Evolutionary conservation across 2,797 vertebrate species (phyloP), one percentile per base, ranked within the genome.

Genomic region (Thalassophryne amazonica): DNA sequence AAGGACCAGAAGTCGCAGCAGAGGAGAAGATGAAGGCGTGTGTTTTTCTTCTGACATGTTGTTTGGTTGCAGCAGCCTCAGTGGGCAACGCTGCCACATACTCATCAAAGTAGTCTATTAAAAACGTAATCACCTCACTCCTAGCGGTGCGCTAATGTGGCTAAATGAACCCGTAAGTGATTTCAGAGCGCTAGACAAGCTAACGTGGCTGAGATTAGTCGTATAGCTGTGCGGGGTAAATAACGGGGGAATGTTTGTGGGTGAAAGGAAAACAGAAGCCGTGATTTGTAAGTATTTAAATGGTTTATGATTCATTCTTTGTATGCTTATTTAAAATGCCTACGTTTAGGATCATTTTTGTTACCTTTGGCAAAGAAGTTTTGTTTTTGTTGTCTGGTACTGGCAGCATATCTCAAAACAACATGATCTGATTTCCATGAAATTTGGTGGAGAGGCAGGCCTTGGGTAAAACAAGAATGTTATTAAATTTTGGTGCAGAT

Each of bases 21-120:
- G 11, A 51, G 23, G 6, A 1, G 36, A 33, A 5, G 3, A 35
- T 12, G 4, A 25, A 55, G 50, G 24, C 36, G n/a, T 57, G 56
- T 32, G 55, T 50, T 68, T 37, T 68, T 37, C 29, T 9, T 3
- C 31, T 7, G 12, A 20, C 5, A 16, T 54, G 42, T 20, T n/a
- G 35, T 48, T 29, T 48, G 6, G 43, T 25, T 28, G 0, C 42
- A 41, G 36, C 62, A 49, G 23, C 7, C 46, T 59, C 59, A 13
- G 46, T 28, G 3, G 34, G 53, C 10, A 28, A 28, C 28, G 0
- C 5, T 2, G 17, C 11, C 1, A 36, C 37, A 17, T 28, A 4
- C 39, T 36, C 22, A 12, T 70, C 15, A 27, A 53, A 30, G 31
- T 62, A 53, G 75, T 73, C 54, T 47, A 27, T 52, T 48, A n/a